Base-by-base conservation (phyloP, 1,140 invertebrate species). In the Lordiphosa mommai region DNA sequence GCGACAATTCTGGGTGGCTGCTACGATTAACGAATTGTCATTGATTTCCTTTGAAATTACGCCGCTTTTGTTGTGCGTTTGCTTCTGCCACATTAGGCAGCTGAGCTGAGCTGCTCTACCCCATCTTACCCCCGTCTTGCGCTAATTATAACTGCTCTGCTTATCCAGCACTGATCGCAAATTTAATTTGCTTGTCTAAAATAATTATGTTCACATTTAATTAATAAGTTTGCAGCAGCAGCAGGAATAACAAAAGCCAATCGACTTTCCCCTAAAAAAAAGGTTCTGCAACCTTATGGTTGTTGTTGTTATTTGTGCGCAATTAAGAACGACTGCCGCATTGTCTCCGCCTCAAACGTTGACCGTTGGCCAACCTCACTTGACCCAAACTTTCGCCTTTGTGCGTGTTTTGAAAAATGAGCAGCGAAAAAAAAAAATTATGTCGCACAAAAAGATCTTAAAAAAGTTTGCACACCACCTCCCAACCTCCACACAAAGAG, bases 21-120 rank as follows among this genome's bases (percentile, higher is more conserved):
- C 64, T 34, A 41, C 55, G 67, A 79, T 79, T 72, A 79, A 69
- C 73, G 65, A 77, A 84, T 84, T 84, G 68, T 84, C 77, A 84
- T 84, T 72, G 77, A 84, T 84, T 84, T 77, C 68, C 61, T 66
- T 84, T 84, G 68, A 61, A 72, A 60, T 65, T 43, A 14, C 14
- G 13, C 8, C 32, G 52, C 72, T 33, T 77, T 77, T 84, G 76
- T 77, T 69, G 23, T 65, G 41, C 58, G 36, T 46, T 74, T 49
- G 43, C 50, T 61, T 61, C 53, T 69, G 60, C 57, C 61, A 80
- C 74, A 80, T 80, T 80, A 80, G 51, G 65, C 74, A 70, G 40
- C 50, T 49, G 63, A 48, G 63, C 33, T 17, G 53, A 20, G 33
- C n/a, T 20, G 23, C 30, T 23, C 14, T 4, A 6, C 1, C 1